Evolutionary conservation across 2,888 invertebrate species (phyloP).

Genomic region (Oithona nana): DNA sequence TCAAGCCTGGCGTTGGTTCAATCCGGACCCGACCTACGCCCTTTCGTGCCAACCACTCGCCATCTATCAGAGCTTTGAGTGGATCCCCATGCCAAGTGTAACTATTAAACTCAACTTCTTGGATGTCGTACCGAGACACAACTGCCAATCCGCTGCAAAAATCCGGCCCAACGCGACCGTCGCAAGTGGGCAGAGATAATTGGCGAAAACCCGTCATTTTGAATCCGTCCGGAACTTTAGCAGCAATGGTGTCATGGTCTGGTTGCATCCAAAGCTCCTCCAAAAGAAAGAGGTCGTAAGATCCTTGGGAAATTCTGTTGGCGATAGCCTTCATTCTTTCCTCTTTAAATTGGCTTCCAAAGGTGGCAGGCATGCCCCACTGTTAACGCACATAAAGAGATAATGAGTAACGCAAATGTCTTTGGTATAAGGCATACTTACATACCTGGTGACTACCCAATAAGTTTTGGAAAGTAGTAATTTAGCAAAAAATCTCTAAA

Average conservation of each 20-base stretch:
- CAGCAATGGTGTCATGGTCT: conserved; percentile 2
- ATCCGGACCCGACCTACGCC: conserved; percentile 14
- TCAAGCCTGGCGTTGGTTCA: neutral
- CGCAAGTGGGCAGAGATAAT: neutral
- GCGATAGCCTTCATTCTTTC: neutral
- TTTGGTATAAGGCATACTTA: no score
- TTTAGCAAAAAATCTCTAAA: no score
- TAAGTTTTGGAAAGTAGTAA: no score
- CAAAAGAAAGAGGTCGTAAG: neutral
- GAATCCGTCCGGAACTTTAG: neutral
- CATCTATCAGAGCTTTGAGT: conserved; percentile 5
- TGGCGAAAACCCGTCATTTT: neutral
- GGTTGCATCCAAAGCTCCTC: conserved; percentile 11
- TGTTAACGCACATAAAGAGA: no score
- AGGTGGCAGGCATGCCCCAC: conserved; percentile 3
- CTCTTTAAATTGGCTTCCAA: neutral
- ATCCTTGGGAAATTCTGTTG: neutral
- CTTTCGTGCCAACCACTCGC: conserved; percentile 3
- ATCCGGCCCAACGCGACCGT: neutral
- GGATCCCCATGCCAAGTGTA: neutral
- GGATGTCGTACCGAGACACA: neutral
- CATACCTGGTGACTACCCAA: no score
- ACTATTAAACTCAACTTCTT: neutral
- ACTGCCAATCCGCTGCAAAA: conserved; percentile 1
- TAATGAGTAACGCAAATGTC: no score